Conservation (phyloP, 2,888 invertebrate genomes). For the Lasioglossum calceatum region DNA sequence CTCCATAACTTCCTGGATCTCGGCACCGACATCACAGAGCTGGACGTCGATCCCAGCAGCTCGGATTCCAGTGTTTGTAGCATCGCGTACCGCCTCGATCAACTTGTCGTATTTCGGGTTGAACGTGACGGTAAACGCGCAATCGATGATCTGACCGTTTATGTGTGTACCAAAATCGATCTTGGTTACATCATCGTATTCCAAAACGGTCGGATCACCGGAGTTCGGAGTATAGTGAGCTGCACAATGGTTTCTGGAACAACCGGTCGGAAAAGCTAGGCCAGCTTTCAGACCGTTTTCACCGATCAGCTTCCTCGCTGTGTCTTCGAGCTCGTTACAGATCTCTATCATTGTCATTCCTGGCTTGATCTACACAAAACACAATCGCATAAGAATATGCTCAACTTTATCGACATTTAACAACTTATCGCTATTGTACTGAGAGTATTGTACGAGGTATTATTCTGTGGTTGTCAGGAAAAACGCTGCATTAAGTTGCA, state of each 20-base stretch:
- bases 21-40: conserved; percentile 98
- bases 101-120: conserved; percentile 98
- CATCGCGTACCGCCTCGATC: conserved; percentile 97
- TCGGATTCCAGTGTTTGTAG: conserved; percentile 98
- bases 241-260: conserved; percentile 99
- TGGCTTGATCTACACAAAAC: conserved; percentile 89
- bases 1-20: conserved; percentile 99
- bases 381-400: neutral
- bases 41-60: conserved; percentile 98
- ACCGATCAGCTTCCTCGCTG: conserved; percentile 95
- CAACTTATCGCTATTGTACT: no score
- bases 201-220: conserved; percentile 97
- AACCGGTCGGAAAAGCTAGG: conserved; percentile 98
- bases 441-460: no score
- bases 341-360: conserved; percentile 99
- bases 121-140: conserved; percentile 98
- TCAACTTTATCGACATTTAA: neutral
- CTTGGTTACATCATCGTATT: conserved; percentile 98
- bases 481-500: no score
- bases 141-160: conserved; percentile 99
- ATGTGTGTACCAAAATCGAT: conserved; percentile 99
- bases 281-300: conserved; percentile 98
- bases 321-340: conserved; percentile 97
- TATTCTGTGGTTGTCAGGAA: no score
- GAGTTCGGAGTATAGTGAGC: conserved; percentile 99